Base-by-base conservation (phyloP, 2,888 invertebrate genomes). In the Drosophila setosimentum region DNA sequence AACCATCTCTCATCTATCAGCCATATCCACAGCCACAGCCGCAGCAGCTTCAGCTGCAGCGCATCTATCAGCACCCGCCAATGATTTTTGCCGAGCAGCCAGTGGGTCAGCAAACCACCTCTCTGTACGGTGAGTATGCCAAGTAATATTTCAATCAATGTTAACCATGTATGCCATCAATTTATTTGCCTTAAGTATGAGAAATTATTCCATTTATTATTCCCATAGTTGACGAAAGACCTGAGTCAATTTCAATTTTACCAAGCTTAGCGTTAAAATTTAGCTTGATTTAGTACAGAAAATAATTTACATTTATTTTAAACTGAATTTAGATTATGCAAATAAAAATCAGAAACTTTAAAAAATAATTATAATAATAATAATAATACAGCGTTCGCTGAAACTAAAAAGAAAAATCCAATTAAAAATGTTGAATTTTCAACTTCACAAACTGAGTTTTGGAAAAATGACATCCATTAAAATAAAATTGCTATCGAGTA, bases 71-170 rank as follows among this genome's bases (percentile, higher is more conserved):
- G 65, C 82, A 72, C n/a, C 42, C 72, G 3, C 69, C 69, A 37
- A 70, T 73, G 57, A 70, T 87, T 29, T 85, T 76, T 35, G 62
- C 73, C 11, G 89, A 89, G 33, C 73, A 65, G 40, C 73, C 80
- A 32, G 33, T 48, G 18, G 55, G 29, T 3, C 78, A 69, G 33
- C 82, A 64, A 45, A n/a, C 50, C 32, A n/a, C 50, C 27, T 16
- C 61, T 10, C n/a, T 85, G 0, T 85, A 87, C 13, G 82, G 84
- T 85, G 40, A 66, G 83, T 61, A 24, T 11, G n/a, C 30, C 10
- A 27, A 48, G 10, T 8, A 48, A 27, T 27, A 27, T 48, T 13
- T 13, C 1, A 3, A 24, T 8, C 16, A 8, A 24, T 21, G 2
- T 13, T 21, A 21, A 21, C 1, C n/a, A 2, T n/a, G 10, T 2